These are phyloP conservation scores for Daktulosphaira vitifoliae DNA, from an alignment of 1,140 invertebrate genomes.

Conservation along the genomic window DNA sequence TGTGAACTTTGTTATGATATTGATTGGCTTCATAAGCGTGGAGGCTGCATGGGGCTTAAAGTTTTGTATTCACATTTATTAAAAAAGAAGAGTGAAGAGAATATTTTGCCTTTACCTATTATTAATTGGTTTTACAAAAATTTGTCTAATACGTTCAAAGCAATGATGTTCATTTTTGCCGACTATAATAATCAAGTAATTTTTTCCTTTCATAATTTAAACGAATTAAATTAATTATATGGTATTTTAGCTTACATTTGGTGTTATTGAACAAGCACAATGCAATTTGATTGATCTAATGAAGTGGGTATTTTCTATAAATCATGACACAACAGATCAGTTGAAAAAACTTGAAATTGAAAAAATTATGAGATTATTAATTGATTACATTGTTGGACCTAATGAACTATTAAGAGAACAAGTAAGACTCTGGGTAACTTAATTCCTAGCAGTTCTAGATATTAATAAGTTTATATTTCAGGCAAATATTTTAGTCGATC, in stretches of 20 bases:
- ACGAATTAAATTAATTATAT: background rate
- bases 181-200: conserved; percentile 4
- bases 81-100: background rate
- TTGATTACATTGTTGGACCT: background rate
- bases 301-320: background rate
- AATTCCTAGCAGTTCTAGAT: too few species aligned
- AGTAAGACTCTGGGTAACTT: too few species aligned
- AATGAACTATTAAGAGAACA: conserved; percentile 9
- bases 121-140: conserved; percentile 16
- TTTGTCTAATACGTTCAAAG: conserved; percentile 8
- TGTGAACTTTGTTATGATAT: conserved; percentile 16
- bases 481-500: background rate
- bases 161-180: conserved; percentile 2
- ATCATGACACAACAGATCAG: background rate
- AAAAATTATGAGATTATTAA: background rate
- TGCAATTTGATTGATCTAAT: background rate
- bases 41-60: conserved; percentile 3
- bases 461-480: conserved; percentile 3
- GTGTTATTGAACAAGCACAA: background rate
- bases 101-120: background rate
- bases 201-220: background rate
- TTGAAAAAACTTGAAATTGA: background rate
- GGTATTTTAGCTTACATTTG: conserved; percentile 20
- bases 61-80: background rate
- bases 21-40: conserved; percentile 16